These are phyloP conservation scores for Collichthys lucidus DNA, from an alignment of 2,113 vertebrate species.

Conservation along the genomic window DNA sequence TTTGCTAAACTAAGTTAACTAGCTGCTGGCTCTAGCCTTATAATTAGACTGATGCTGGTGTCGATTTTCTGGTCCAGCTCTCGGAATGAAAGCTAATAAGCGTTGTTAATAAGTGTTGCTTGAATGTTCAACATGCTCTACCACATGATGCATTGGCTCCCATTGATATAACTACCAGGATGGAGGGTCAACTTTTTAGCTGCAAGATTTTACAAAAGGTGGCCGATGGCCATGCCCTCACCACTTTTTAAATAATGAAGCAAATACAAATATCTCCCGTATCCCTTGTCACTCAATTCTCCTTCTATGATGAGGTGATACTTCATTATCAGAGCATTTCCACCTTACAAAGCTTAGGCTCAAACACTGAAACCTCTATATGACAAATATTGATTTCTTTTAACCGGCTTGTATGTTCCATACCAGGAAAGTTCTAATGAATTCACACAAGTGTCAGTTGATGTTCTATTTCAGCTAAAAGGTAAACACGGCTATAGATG, in stretches of 20 bases:
- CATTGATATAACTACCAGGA: neutral
- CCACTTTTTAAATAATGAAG: neutral
- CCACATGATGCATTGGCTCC: neutral
- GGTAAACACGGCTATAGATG: conserved; percentile 71
- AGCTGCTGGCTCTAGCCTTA: neutral
- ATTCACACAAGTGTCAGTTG: conserved; percentile 69
- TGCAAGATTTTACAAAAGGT: neutral
- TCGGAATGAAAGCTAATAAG: neutral
- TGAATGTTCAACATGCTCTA: neutral
- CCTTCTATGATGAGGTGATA: neutral
- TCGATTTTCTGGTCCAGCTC: neutral
- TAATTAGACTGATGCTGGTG: neutral
- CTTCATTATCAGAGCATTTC: conserved; percentile 25
- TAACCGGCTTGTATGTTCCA: conserved; percentile 42
- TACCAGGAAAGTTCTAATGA: conserved; percentile 67
- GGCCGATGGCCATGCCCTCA: neutral
- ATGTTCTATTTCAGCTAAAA: conserved; percentile 76
- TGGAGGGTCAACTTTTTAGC: neutral
- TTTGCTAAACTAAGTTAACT: neutral
- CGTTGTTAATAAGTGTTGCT: neutral
- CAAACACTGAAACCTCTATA: conserved; percentile 58
- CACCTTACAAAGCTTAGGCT: conserved; percentile 16
- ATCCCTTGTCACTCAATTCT: no score
- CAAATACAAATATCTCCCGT: no score
- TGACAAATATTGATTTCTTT: conserved; percentile 54